Conservation (phyloP, 2,113 vertebrate species). For the Pristiophorus japonicus region DNA sequence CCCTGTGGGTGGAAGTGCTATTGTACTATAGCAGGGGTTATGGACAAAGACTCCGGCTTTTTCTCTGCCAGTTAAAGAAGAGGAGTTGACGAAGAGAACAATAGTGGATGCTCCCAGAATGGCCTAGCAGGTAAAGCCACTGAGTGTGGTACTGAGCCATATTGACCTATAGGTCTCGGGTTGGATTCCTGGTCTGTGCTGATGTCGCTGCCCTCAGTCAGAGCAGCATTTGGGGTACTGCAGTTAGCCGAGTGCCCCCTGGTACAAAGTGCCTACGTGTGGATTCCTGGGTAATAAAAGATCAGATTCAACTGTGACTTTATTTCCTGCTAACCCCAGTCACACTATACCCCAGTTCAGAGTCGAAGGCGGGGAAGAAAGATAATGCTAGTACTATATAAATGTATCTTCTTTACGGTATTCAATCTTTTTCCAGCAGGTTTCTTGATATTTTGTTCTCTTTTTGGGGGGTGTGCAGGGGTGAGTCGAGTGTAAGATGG, state of each 20-base stretch:
- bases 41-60: not conserved
- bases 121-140: not conserved
- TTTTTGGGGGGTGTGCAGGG: not conserved
- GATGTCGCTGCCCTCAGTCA: not conserved
- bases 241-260: not conserved
- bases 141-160: not conserved
- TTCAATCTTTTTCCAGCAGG: not conserved
- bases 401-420: not conserved
- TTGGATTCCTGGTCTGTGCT: not conserved
- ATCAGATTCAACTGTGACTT: not conserved
- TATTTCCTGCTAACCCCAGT: not conserved
- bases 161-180: not conserved
- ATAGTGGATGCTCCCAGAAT: not conserved
- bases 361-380: not conserved
- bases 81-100: not conserved
- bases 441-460: not conserved
- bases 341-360: not conserved
- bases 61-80: not conserved
- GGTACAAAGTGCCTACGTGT: not conserved
- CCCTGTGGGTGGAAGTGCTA: not conserved
- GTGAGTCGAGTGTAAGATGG: not conserved
- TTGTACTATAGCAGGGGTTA: not conserved
- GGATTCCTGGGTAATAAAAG: not conserved
- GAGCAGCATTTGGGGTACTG: not conserved
- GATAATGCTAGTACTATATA: not conserved